Evolutionary conservation across 2,888 invertebrate genomes (phyloP).

Genomic region (Rhingia campestris): DNA sequence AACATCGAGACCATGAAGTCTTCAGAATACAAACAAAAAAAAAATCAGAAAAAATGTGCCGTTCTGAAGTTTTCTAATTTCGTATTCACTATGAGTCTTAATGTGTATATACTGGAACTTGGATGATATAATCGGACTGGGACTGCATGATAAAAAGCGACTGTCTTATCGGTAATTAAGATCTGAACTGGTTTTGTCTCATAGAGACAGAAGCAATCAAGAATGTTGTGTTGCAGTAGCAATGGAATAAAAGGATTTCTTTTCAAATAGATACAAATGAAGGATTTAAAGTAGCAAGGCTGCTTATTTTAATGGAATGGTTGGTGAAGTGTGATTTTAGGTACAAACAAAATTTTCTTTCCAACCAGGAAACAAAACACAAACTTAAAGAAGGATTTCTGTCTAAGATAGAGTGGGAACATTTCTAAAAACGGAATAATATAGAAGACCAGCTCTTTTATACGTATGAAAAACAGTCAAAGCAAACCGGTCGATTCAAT

Average conservation of each 20-base stretch:
- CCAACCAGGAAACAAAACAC: not conserved
- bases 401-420: no score
- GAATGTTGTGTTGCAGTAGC: slow-evolving; percentile 38
- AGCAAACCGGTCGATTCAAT: no score
- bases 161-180: slow-evolving; percentile 68
- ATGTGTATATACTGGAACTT: slow-evolving; percentile 24
- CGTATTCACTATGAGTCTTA: slow-evolving; percentile 48
- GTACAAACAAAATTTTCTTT: not conserved
- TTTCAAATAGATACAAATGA: slow-evolving; percentile 38
- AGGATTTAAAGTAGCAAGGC: slow-evolving; percentile 39
- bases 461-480: no score
- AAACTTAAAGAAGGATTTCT: no score
- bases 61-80: slow-evolving; percentile 49
- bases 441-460: no score
- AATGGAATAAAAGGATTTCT: slow-evolving; percentile 50
- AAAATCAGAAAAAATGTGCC: slow-evolving; percentile 4
- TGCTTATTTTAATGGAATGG: slow-evolving; percentile 17
- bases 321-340: not conserved
- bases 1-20: slow-evolving; percentile 26
- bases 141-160: slow-evolving; percentile 58
- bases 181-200: slow-evolving; percentile 59
- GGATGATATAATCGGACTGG: slow-evolving; percentile 57
- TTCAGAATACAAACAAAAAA: slow-evolving; percentile 1
- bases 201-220: slow-evolving; percentile 41
- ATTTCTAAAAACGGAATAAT: no score